Conservation (phyloP, 2,888 invertebrate genomes). For the Microdon myrmicae region DNA sequence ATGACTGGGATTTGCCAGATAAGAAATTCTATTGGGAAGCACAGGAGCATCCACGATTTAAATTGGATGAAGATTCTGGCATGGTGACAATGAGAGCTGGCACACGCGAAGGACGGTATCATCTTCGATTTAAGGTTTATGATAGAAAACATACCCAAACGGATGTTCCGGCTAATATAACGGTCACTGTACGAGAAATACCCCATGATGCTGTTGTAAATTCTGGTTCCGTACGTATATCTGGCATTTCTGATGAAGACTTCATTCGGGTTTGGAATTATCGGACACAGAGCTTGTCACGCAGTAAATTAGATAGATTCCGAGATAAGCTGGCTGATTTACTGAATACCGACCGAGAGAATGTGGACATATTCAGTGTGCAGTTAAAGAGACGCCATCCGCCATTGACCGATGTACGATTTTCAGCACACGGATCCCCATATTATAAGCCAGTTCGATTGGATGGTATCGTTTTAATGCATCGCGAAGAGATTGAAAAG, state of each 20-base stretch:
- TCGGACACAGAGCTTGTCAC: conserved; percentile 82
- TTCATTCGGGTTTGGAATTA: conserved; percentile 96
- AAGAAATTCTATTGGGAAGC: conserved; percentile 97
- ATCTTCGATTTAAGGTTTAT: conserved; percentile 86
- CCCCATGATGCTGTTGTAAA: conserved; percentile 95
- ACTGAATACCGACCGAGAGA: conserved; percentile 84
- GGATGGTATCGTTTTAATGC: conserved; percentile 93
- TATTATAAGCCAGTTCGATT: conserved; percentile 94
- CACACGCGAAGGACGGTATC: conserved; percentile 87
- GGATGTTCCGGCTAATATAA: conserved; percentile 95
- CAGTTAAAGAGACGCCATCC: conserved; percentile 88
- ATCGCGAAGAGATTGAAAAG: conserved; percentile 92
- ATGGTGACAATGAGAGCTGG: conserved; percentile 96
- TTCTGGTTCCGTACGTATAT: conserved; percentile 92
- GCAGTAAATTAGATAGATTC: conserved; percentile 90
- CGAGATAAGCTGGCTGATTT: conserved; percentile 87
- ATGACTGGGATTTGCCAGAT: conserved; percentile 98
- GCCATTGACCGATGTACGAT: conserved; percentile 90
- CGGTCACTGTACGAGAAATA: conserved; percentile 92
- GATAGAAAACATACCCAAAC: conserved; percentile 95
- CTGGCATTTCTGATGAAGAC: conserved; percentile 95
- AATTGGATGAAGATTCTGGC: conserved; percentile 89
- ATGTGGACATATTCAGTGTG: conserved; percentile 97
- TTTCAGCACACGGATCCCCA: conserved; percentile 94
- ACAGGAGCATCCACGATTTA: conserved; percentile 86